Percentiles rank a stretch among this genome's conserved stretches.
phyloP scores from a whole-genome alignment of 2,797 vertebrate species.

The Falco peregrinus region DNA sequence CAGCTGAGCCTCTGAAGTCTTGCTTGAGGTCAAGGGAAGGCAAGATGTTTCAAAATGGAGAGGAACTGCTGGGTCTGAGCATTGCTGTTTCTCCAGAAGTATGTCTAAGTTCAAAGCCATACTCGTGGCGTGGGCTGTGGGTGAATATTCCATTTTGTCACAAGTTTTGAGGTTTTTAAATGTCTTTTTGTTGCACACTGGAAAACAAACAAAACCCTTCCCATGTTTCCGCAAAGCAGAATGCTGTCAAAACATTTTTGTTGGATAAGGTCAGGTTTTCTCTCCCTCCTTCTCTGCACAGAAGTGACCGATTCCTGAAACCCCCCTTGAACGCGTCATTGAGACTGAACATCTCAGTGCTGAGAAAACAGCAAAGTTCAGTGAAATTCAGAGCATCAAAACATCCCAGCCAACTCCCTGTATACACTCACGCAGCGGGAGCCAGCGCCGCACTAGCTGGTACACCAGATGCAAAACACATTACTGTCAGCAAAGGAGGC shows the following conservation, averaged over 20 bases:
- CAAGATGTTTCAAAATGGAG: constrained; percentile 38
- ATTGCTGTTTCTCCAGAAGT: constrained; percentile 9
- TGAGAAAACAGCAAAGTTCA: constrained; percentile 37
- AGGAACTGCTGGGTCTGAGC: constrained; percentile 18
- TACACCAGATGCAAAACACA: not conserved
- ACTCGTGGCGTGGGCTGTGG: constrained; percentile 9
- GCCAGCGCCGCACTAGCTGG: not conserved
- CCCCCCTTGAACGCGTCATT: not conserved
- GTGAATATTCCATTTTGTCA: constrained; percentile 65
- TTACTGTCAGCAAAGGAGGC: not conserved
- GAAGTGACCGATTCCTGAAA: constrained; percentile 42
- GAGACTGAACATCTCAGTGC: not conserved
- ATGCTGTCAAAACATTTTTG: constrained; percentile 63
- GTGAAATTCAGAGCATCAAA: constrained; percentile 44
- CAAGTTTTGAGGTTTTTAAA: constrained; percentile 64
- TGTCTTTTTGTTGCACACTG: constrained; percentile 55
- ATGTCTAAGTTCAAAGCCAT: constrained; percentile 53
- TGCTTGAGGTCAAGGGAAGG: constrained; percentile 49
- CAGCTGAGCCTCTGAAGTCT: constrained; percentile 42
- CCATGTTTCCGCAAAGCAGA: constrained; percentile 50
- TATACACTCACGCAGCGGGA: not conserved
- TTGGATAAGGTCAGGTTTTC: constrained; percentile 58
- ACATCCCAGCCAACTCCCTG: not conserved
- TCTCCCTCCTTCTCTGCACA: constrained; percentile 35
- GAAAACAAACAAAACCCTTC: constrained; percentile 68